These are phyloP conservation scores for Meta bourneti DNA, from an alignment of 2,888 invertebrate species.

Conservation along the genomic window DNA sequence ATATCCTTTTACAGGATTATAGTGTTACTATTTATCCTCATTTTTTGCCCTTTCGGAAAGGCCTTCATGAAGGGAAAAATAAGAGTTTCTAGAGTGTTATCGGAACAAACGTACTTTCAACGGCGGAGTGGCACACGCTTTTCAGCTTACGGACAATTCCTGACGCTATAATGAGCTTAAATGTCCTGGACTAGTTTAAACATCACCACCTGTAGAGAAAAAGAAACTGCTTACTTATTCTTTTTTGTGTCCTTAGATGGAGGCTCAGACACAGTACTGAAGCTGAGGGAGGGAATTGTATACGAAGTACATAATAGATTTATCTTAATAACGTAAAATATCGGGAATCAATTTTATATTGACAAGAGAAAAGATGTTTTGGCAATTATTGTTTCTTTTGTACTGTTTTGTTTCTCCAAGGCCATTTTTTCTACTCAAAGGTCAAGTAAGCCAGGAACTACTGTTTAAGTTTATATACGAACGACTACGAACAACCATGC, in stretches of 20 bases:
- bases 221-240: neutral
- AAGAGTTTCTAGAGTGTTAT: neutral
- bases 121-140: neutral
- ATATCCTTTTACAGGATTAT: conserved; percentile 36
- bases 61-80: neutral
- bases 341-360: too few relatives aligned
- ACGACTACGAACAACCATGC: too few relatives aligned
- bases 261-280: too few relatives aligned
- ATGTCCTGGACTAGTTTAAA: neutral
- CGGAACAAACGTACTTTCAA: neutral
- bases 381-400: too few relatives aligned
- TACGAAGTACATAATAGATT: too few relatives aligned
- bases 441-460: too few relatives aligned
- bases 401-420: too few relatives aligned
- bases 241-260: neutral
- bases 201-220: neutral
- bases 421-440: too few relatives aligned
- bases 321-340: too few relatives aligned
- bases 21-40: conserved; percentile 14
- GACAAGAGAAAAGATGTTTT: too few relatives aligned
- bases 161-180: neutral
- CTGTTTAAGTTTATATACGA: too few relatives aligned
- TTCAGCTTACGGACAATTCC: neutral
- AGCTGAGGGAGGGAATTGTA: too few relatives aligned
- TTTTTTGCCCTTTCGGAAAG: neutral